Evolutionary conservation across 2,113 vertebrate species (phyloP), one percentile per base, ranked within the genome.

Genomic region (Capreolus pygargus): DNA sequence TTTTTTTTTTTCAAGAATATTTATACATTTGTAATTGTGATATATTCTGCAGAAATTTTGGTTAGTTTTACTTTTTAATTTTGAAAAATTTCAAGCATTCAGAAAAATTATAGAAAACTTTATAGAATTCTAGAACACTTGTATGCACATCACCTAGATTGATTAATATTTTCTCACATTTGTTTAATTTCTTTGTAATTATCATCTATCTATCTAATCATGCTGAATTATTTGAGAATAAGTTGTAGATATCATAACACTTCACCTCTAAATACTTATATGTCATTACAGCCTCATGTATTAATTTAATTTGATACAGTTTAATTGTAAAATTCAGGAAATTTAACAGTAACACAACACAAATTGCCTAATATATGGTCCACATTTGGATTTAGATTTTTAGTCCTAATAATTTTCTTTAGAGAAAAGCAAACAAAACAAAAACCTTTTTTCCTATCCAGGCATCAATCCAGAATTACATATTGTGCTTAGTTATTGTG

Each of bases 161-260:
- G 55, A 87, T 60, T 6, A 87, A 1, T 43, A 45, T 55, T 87
- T 67, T 94, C 15, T 96, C 52, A 60, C 28, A 27, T 94, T 95
- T 94, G n/a, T 50, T 94, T 92, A 70, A n/a, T 54, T 16, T 55
- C 17, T 70, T 67, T 57, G 15, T 70, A 55, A 43, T 54, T 55
- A 67, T 79, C 33, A 67, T 74, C 8, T 36, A 9, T 23, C 2
- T 86, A 5, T 87, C 17, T 16, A 3, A 19, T 83, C 30, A 50
- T 79, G 64, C 86, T 95, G 39, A 93, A 83, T 91, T 90, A 87
- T 91, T 88, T 70, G 78, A 94, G 52, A 93, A 60, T 84, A 91
- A 88, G 50, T 30, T 82, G 10, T 14, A 90, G 74, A 11, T 25
- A 27, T 19, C 30, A 45, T 89, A 27, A n/a, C 16, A 67, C 5